Evolutionary conservation across 2,797 vertebrate species (phyloP).

Genomic region (Geotrypetes seraphini): DNA sequence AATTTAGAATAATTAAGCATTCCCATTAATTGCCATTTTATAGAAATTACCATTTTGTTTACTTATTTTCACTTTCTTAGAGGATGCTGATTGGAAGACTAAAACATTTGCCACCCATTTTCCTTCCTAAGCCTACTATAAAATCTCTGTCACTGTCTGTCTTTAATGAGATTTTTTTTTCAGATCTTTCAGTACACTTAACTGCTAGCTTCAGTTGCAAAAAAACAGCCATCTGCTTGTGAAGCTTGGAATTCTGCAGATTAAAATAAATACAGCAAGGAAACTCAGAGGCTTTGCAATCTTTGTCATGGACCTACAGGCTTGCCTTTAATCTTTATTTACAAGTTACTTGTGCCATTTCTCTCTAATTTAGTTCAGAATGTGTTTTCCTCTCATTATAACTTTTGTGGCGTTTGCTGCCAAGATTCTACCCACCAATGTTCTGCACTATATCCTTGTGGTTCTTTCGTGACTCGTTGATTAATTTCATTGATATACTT

Average conservation of each 20-base stretch:
- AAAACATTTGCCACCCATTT: too few relatives aligned
- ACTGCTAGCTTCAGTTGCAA: too few relatives aligned
- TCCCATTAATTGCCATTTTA: too few relatives aligned
- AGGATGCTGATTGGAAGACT: too few relatives aligned
- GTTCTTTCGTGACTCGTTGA: conserved; percentile 38
- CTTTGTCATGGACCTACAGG: conserved; percentile 27
- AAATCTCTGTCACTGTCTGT: too few relatives aligned
- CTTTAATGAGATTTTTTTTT: too few relatives aligned
- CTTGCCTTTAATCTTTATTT: conserved; percentile 40
- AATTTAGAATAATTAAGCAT: too few relatives aligned
- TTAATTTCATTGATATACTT: conserved; percentile 49
- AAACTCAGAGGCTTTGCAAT: conserved; percentile 20
- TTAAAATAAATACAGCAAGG: conserved; percentile 9
- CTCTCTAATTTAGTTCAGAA: conserved; percentile 37
- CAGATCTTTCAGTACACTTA: too few relatives aligned
- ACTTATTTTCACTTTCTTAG: too few relatives aligned
- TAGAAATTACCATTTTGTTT: too few relatives aligned
- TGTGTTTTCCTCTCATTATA: conserved; percentile 45
- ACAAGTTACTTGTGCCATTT: conserved; percentile 40
- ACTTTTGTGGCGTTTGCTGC: conserved; percentile 9
- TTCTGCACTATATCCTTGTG: conserved; percentile 33
- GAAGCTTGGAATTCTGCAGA: conserved; percentile 5
- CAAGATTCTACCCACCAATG: conserved; percentile 42
- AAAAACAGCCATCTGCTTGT: not conserved
- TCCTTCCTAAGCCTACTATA: too few relatives aligned